Percentiles rank a stretch among this genome's conserved stretches.
Conservation (phyloP, 23 tunicate genomes). For the Styela plicata region DNA sequence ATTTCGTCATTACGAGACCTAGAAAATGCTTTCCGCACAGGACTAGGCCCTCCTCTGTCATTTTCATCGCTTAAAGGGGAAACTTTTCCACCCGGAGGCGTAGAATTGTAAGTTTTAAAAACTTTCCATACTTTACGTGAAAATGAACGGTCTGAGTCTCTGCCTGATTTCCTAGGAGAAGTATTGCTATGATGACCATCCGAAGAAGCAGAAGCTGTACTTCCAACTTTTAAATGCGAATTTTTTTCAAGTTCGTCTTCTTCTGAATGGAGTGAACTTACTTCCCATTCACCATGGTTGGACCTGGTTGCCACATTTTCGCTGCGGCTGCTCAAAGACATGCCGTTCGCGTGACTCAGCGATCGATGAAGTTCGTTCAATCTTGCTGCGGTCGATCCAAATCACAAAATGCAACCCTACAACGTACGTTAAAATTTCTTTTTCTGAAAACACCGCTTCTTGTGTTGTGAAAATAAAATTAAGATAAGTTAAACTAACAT, state of each 20-base stretch:
- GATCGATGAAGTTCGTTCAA: neutral
- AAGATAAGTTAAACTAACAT: neutral
- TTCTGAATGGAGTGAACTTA: conserved; percentile 15
- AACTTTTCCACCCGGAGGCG: conserved; percentile 31
- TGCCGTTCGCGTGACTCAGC: neutral
- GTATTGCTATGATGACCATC: neutral
- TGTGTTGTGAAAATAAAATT: neutral
- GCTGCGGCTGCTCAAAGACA: neutral
- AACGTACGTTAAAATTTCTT: neutral
- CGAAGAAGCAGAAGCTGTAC: neutral
- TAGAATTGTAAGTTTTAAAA: conserved; percentile 3
- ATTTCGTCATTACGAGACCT: neutral
- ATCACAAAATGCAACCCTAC: neutral
- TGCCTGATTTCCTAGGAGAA: neutral
- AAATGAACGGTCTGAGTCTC: neutral
- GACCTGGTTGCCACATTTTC: neutral
- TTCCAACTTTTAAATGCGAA: conserved; percentile 1
- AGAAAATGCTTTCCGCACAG: neutral
- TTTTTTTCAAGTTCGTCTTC: neutral
- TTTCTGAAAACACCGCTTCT: neutral
- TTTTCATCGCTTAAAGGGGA: conserved; percentile 1
- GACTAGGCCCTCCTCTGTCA: neutral
- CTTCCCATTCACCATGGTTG: conserved; percentile 7
- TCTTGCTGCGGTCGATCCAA: neutral
- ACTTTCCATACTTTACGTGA: conserved; percentile 28